These are phyloP conservation scores for Thalassaphorura encarpata DNA, from an alignment of 1,140 invertebrate species.

Conservation along the genomic window DNA sequence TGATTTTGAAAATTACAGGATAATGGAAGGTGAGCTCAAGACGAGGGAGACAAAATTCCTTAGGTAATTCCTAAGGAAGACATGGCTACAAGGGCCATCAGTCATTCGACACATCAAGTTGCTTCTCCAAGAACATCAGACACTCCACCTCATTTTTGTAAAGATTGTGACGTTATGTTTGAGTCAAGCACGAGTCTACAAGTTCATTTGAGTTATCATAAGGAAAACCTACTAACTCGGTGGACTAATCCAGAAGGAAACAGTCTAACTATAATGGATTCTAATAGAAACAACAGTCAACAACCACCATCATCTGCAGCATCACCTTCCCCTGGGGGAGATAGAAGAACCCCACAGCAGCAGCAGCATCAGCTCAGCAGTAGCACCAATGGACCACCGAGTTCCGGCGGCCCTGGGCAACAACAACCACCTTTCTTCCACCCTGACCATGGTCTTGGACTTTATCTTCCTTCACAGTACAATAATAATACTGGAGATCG, in stretches of 20 bases:
- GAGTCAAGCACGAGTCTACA: constrained; percentile 61
- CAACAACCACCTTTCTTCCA: constrained; percentile 5
- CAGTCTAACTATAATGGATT: not conserved
- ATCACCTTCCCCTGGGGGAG: constrained; percentile 2
- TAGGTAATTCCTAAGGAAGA: too few species aligned
- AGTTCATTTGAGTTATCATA: constrained; percentile 66
- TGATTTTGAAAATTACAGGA: too few species aligned
- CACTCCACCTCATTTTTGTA: too few species aligned
- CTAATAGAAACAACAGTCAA: constrained; percentile 42
- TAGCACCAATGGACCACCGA: not conserved
- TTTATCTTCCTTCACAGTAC: constrained; percentile 10
- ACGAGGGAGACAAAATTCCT: too few species aligned
- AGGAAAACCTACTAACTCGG: constrained; percentile 60
- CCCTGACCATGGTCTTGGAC: not conserved
- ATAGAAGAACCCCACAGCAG: constrained; percentile 30
- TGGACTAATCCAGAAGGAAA: constrained; percentile 51
- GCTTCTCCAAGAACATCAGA: too few species aligned
- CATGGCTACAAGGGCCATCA: too few species aligned
- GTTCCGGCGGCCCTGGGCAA: too few species aligned
- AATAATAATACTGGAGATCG: constrained; percentile 20
- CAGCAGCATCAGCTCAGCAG: constrained; percentile 19
- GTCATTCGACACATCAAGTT: too few species aligned
- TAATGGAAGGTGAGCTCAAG: too few species aligned
- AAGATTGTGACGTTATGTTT: constrained; percentile 59
- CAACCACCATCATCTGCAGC: constrained; percentile 4